phyloP scores from a whole-genome alignment of 2,113 vertebrate species.

The Colistium nudipinnis region DNA sequence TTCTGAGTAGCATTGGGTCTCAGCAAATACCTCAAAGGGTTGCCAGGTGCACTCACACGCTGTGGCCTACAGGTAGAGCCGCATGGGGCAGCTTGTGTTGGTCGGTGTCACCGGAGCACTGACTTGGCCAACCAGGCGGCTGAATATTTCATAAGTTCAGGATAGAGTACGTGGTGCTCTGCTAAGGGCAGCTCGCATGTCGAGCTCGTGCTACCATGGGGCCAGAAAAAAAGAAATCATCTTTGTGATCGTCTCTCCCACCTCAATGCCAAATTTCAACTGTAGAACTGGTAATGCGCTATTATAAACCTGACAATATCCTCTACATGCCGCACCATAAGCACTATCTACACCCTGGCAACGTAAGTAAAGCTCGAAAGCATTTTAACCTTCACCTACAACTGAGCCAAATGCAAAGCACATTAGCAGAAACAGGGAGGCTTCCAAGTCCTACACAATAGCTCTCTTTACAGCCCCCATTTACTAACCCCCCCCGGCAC shows the following conservation, averaged over 20 bases:
- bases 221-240: slow-evolving; percentile 20
- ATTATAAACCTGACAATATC: too few relatives aligned
- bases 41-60: slow-evolving; percentile 41
- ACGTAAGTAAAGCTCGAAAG: slow-evolving; percentile 4
- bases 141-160: slow-evolving; percentile 73
- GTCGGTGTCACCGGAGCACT: slow-evolving; percentile 55
- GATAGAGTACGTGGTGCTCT: slow-evolving; percentile 32
- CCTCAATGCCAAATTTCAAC: neutral
- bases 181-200: slow-evolving; percentile 43
- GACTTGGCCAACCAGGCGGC: slow-evolving; percentile 48
- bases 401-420: slow-evolving; percentile 36
- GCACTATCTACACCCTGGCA: too few relatives aligned
- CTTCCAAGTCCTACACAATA: slow-evolving; percentile 39
- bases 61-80: neutral
- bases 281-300: too few relatives aligned
- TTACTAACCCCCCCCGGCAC: neutral
- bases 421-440: slow-evolving; percentile 31
- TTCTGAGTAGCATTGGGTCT: slow-evolving; percentile 44
- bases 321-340: too few relatives aligned
- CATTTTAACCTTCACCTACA: slow-evolving; percentile 18
- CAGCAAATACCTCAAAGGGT: slow-evolving; percentile 50
- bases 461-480: slow-evolving; percentile 17
- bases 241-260: slow-evolving; percentile 14
- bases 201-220: neutral
- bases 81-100: slow-evolving; percentile 38